phyloP scores from a whole-genome alignment of 2,888 invertebrate genomes.

The Microctonus aethiopoides region DNA sequence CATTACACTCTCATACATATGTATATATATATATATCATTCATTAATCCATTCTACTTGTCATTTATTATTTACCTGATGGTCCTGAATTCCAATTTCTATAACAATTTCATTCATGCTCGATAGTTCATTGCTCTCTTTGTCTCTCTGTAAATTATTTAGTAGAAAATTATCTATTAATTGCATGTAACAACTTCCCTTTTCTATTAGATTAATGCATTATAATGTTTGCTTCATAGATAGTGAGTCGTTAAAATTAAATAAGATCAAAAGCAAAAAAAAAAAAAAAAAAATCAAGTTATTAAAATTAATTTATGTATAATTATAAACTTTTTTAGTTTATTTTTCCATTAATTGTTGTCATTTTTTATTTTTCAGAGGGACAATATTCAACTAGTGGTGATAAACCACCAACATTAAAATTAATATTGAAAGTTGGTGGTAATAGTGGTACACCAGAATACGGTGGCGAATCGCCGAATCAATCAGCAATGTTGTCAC shows the following conservation, averaged over 20 bases:
- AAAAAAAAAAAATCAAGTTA: neutral
- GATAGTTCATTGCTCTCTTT: neutral
- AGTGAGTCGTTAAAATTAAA: neutral
- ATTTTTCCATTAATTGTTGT: neutral
- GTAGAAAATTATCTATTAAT: neutral
- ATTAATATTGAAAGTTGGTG: conserved; percentile 80
- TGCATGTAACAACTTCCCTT: neutral
- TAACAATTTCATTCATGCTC: neutral
- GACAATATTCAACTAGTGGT: conserved; percentile 52
- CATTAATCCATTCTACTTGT: conserved; percentile 18
- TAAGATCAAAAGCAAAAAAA: neutral
- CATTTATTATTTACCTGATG: neutral
- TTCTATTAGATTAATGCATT: neutral
- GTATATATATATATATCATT: conserved; percentile 13
- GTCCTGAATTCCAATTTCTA: neutral
- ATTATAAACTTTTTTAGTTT: neutral
- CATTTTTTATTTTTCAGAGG: conserved; percentile 46
- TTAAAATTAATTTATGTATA: neutral
- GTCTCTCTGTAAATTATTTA: neutral
- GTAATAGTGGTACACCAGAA: conserved; percentile 76
- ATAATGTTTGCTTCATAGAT: neutral
- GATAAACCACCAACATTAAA: conserved; percentile 74
- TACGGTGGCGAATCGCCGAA: conserved; percentile 59
- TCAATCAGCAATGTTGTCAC: conserved; percentile 56
- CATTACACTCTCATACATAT: conserved; percentile 14